Evolutionary conservation across 2,888 invertebrate species (phyloP).

Genomic region (Drosophila bunnanda): DNA sequence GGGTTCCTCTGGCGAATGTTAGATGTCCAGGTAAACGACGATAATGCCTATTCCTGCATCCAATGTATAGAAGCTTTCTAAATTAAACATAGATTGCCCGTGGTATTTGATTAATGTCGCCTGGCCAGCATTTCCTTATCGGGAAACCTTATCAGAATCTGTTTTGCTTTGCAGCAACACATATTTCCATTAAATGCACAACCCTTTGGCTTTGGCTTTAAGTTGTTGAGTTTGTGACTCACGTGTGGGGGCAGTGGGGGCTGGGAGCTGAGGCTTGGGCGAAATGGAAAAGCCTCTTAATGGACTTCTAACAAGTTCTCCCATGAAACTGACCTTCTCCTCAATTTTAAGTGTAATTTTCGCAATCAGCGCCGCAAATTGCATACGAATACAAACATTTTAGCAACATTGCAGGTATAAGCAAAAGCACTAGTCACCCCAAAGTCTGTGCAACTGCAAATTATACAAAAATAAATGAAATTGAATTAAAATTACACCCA

Average conservation of each 20-base stretch:
- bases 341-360: slow-evolving; percentile 16
- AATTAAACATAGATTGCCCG: too few species aligned
- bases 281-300: slow-evolving; percentile 20
- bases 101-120: too few species aligned
- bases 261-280: neutral
- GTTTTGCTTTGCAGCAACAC: slow-evolving; percentile 7
- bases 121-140: neutral
- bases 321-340: slow-evolving; percentile 26
- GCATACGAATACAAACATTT: neutral
- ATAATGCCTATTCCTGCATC: neutral
- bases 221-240: slow-evolving; percentile 4
- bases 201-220: neutral
- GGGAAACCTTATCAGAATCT: slow-evolving; percentile 9
- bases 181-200: slow-evolving; percentile 13
- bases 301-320: slow-evolving; percentile 20
- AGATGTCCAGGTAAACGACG: too few species aligned
- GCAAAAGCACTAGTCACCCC: neutral
- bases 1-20: too few species aligned
- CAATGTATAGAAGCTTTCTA: neutral
- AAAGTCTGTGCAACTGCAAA: neutral
- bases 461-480: too few species aligned
- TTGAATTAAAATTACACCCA: neutral
- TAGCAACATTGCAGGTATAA: neutral
- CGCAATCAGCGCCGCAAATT: slow-evolving; percentile 4
- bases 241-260: neutral